phyloP scores from a whole-genome alignment of 2,797 vertebrate species.

The Chelmon rostratus region DNA sequence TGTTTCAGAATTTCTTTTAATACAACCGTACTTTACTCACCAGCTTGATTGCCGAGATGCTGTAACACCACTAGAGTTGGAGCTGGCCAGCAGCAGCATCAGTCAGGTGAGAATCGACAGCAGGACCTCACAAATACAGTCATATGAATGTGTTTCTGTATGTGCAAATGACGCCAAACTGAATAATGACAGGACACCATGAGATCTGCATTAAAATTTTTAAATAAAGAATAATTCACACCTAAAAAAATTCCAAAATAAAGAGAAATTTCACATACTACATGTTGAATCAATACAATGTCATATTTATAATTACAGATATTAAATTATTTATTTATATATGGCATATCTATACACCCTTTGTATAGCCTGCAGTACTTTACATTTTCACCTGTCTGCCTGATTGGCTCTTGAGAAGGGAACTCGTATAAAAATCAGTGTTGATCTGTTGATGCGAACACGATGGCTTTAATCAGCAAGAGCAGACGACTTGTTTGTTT shows the following conservation, averaged over 20 bases:
- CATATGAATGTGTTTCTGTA: neutral
- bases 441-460: constrained; percentile 49
- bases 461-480: constrained; percentile 55
- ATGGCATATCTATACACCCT: constrained; percentile 79
- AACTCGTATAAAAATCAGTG: constrained; percentile 58
- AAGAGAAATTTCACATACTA: constrained; percentile 78
- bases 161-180: neutral
- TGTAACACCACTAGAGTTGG: neutral
- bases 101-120: too few species aligned
- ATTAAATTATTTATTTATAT: constrained; percentile 81
- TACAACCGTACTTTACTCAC: too few species aligned
- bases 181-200: constrained; percentile 71
- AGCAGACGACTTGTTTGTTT: constrained; percentile 15
- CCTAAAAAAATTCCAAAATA: constrained; percentile 72
- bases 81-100: neutral
- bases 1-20: too few species aligned
- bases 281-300: constrained; percentile 78
- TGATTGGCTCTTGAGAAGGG: constrained; percentile 54
- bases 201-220: constrained; percentile 72
- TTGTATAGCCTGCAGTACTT: constrained; percentile 49
- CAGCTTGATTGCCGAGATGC: neutral
- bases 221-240: constrained; percentile 83
- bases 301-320: constrained; percentile 80
- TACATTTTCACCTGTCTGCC: constrained; percentile 40
- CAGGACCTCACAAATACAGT: neutral